Conservation (phyloP, 2,797 vertebrate genomes). For the Artibeus jamaicensis region DNA sequence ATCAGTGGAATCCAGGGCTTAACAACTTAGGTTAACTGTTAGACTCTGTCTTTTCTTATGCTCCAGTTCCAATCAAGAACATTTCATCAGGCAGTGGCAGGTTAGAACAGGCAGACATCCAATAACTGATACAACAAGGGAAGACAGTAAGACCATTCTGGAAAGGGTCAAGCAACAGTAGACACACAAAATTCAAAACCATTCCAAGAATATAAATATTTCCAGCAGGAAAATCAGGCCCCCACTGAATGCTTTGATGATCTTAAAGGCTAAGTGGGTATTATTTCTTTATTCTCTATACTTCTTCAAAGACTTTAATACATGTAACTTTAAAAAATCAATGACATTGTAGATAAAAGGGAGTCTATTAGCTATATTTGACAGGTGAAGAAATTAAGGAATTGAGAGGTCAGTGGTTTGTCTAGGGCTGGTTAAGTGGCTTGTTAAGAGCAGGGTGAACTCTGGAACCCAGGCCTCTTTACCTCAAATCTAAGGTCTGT, state of each 20-base stretch:
- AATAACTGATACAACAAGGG: neutral
- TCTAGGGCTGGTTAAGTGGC: neutral
- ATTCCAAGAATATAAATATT: neutral
- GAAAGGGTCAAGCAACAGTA: neutral
- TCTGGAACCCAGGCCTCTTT: neutral
- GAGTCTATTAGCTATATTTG: neutral
- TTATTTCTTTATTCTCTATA: neutral
- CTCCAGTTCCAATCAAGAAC: neutral
- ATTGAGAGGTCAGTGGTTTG: neutral
- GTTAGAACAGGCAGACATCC: neutral
- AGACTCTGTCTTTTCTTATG: neutral
- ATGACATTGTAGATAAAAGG: neutral
- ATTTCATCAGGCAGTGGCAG: neutral
- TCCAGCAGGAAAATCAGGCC: conserved; percentile 6
- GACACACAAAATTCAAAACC: conserved; percentile 26
- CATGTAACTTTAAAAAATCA: conserved; percentile 21
- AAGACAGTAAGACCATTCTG: neutral
- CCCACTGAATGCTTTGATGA: neutral
- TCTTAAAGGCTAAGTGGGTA: neutral
- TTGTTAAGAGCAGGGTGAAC: neutral
- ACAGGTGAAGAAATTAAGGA: neutral
- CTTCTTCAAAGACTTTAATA: conserved; percentile 24
- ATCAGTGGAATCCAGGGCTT: neutral
- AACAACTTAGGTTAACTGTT: neutral
- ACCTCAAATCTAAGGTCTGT: conserved; percentile 2